Base-by-base conservation (phyloP, 1,140 invertebrate species). In the Drosophila lini region DNA sequence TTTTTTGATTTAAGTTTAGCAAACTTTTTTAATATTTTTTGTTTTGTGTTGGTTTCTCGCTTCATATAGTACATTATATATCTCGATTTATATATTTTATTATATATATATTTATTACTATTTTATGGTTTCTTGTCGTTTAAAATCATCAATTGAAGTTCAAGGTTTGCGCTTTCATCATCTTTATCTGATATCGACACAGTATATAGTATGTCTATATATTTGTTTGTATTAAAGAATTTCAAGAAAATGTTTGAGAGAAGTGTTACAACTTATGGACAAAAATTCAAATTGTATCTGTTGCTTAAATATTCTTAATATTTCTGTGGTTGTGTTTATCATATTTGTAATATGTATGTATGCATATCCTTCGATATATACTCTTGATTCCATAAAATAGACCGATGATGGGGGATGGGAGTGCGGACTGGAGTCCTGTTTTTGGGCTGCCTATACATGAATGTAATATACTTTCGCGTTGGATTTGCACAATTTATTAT, bases 1-100 rank as follows among this genome's bases (percentile, higher is more conserved):
- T 86, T 86, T 70, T 83, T 86, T 64, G 59, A 67, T 82, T 88
- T 88, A 83, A 83, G 85, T 83, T 86, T 86, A 86, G 83, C 83
- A 86, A 86, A 86, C 76, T 86, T 70, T 78, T 76, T 78, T 85
- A 65, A 81, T 71, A 36, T 53, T 76, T 64, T 75, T 68, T 76
- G 61, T 52, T 81, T 62, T 73, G 63, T 80, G 62, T 73, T 68
- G 74, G 63, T 81, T 76, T 77, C 48, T 71, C 44, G 44, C 62
- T 82, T 74, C 76, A 75, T 81, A 82, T 82, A 78, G 80, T 81
- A 82, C 80, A 82, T 78, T 65, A 67, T 74, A 68, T 86, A 78
- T 79, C 69, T 81, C 56, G 65, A 62, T 80, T 58, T 81, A 80
- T 80, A 80, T 81, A 80, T 63, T 78, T 78, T 53, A 59, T 55